Evolutionary conservation across 2,888 invertebrate species (phyloP).

Genomic region (Cyrtodaria siliqua): DNA sequence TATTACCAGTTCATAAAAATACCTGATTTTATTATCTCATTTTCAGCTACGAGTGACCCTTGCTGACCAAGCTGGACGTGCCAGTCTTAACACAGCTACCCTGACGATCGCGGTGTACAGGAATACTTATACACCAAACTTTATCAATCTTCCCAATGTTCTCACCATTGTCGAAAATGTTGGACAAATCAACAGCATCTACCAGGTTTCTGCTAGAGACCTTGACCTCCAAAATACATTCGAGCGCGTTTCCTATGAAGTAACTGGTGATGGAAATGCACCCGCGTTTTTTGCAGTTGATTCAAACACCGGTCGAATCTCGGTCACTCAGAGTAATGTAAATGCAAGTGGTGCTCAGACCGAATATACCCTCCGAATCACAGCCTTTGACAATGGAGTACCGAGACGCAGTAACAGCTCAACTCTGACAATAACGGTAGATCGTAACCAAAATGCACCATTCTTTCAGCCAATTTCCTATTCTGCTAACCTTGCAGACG

Average conservation of each 20-base stretch:
- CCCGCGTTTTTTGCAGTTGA: conserved; percentile 79
- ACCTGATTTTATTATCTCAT: no score
- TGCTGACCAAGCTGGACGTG: conserved; percentile 62
- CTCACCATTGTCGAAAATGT: conserved; percentile 48
- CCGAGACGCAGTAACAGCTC: conserved; percentile 71
- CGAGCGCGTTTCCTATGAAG: conserved; percentile 71
- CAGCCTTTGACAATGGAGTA: conserved; percentile 74
- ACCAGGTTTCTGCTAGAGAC: conserved; percentile 63
- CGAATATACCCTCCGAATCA: conserved; percentile 61
- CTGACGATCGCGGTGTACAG: conserved; percentile 71
- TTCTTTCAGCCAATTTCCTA: conserved; percentile 52
- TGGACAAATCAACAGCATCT: conserved; percentile 37
- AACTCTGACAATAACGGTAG: conserved; percentile 64
- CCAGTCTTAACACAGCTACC: conserved; percentile 69
- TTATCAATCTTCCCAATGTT: conserved; percentile 58
- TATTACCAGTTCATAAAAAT: no score
- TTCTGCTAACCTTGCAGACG: conserved; percentile 57
- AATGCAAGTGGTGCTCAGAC: conserved; percentile 28
- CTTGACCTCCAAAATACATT: conserved; percentile 64
- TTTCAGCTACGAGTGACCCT: conserved; percentile 66
- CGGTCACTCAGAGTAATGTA: conserved; percentile 50
- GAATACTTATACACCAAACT: conserved; percentile 70
- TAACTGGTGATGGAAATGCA: conserved; percentile 79
- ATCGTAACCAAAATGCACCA: conserved; percentile 69
- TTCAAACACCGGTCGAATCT: conserved; percentile 62